Percentiles rank a stretch among this genome's conserved stretches.
Evolutionary conservation across 64 coral and sea anemone species (phyloP).

Genomic region (Dendronephthya gigantea): DNA sequence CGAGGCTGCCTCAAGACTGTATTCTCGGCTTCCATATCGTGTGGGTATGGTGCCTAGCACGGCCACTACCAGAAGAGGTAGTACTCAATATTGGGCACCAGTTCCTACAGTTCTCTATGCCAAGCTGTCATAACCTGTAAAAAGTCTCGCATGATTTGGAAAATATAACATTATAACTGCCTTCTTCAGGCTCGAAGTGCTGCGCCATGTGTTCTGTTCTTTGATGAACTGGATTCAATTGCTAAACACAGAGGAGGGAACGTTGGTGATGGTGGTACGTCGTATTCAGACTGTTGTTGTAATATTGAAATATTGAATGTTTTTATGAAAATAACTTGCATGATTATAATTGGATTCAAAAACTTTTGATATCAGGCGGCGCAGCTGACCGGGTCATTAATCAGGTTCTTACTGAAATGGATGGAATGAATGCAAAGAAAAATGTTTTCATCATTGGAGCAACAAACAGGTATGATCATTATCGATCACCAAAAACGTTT

Average conservation of each 20-base stretch:
- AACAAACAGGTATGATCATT: constrained; percentile 64
- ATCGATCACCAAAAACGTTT: background rate
- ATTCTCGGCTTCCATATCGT: no score
- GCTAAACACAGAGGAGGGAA: constrained; percentile 96
- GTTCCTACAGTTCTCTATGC: no score
- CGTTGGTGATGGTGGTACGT: constrained; percentile 86
- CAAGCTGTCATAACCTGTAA: no score
- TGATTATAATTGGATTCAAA: no score
- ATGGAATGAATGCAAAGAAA: constrained; percentile 99
- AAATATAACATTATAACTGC: no score
- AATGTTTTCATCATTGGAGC: constrained; percentile 99
- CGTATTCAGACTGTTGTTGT: background rate
- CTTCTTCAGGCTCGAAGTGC: constrained; percentile 94
- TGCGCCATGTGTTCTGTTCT: constrained; percentile 96
- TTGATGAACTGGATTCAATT: constrained; percentile 98
- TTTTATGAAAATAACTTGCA: no score
- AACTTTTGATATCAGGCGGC: constrained; percentile 39
- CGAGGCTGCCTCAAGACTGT: no score
- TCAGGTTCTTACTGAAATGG: constrained; percentile 98
- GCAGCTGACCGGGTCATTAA: constrained; percentile 98
- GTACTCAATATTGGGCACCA: no score
- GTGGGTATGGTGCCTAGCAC: no score
- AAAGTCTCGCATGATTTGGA: no score
- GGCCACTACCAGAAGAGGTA: no score
- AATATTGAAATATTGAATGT: background rate